phyloP scores from a whole-genome alignment of 2,797 vertebrate genomes.

The Sebastes flavidus region DNA sequence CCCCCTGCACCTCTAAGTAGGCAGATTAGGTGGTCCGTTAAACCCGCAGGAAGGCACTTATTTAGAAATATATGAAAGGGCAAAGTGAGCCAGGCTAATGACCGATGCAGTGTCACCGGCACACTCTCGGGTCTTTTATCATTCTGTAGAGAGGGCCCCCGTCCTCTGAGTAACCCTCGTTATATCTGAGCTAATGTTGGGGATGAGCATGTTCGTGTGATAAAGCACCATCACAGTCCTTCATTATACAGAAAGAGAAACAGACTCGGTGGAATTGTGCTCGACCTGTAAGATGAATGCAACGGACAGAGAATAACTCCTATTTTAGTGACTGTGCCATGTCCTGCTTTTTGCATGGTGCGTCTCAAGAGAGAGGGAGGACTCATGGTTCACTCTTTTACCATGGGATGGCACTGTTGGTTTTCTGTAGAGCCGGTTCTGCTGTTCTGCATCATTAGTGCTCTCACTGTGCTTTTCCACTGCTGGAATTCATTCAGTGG shows the following conservation, averaged over 20 bases:
- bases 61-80: constrained; percentile 83
- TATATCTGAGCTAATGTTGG: constrained; percentile 84
- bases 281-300: constrained; percentile 78
- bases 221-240: constrained; percentile 77
- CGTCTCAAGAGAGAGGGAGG: constrained; percentile 1
- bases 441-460: constrained; percentile 9
- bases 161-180: constrained; percentile 84
- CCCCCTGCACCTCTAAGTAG: constrained; percentile 68
- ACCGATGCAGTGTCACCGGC: constrained; percentile 77
- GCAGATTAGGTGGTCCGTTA: constrained; percentile 82
- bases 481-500: constrained; percentile 12
- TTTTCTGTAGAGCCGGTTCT: constrained; percentile 27
- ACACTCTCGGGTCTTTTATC: constrained; percentile 79
- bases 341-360: constrained; percentile 28
- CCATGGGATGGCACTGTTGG: constrained; percentile 77
- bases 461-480: background rate
- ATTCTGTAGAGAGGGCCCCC: constrained; percentile 69
- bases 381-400: background rate
- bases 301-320: constrained; percentile 73
- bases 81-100: constrained; percentile 80
- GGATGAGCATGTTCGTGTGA: constrained; percentile 79
- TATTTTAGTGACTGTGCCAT: constrained; percentile 67
- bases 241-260: constrained; percentile 81
- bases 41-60: constrained; percentile 79
- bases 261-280: constrained; percentile 77